Base-by-base conservation (phyloP, 2,888 invertebrate genomes). In the Chrysolina americana region DNA sequence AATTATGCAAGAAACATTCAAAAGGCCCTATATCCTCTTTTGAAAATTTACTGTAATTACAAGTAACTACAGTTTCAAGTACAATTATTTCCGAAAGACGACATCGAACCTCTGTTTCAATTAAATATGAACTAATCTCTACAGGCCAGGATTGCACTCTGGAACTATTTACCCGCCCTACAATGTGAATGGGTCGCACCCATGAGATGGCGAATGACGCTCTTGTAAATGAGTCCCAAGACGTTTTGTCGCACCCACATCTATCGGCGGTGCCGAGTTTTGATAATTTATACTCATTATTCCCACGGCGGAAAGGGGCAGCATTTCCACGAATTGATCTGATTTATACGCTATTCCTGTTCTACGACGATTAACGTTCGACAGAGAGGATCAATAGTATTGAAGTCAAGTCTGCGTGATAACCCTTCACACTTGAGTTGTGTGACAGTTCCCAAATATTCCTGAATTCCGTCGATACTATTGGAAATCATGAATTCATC, bases 161-260 rank as follows among this genome's bases (percentile, higher is more conserved):
- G 64, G 64, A 44, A 11, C 64, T 21, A 64, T 64, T 64, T 17
- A 41, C 23, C 21, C 23, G 10, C 9, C 41, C 21, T 13, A 41
- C 41, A 19, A 64, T 64, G 11, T 41, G 64, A 41, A 64, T 1
- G 1, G 44, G 44, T 41, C 2, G 13, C 41, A 44, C 64, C 41
- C 64, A 2, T 6, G 41, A 44, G 64, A 41, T 5, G n/a, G n/a
- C 64, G 17, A 41, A 15, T 64, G 44, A 44, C 21, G 44, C 11
- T 8, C 41, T 19, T 19, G 41, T 41, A 17, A 17, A 64, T 19
- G 41, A 44, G n/a, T 41, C 64, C 64, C 64, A 64, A 17, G 44
- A 41, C 41, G 19, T 36, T 19, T 64, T 17, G 5, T 64, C 50
- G 47, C 15, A 5, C 11, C 11, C 53, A 21, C 53, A 21, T 21